Conservation (phyloP, 2,888 invertebrate species). For the Apoderus coryli region DNA sequence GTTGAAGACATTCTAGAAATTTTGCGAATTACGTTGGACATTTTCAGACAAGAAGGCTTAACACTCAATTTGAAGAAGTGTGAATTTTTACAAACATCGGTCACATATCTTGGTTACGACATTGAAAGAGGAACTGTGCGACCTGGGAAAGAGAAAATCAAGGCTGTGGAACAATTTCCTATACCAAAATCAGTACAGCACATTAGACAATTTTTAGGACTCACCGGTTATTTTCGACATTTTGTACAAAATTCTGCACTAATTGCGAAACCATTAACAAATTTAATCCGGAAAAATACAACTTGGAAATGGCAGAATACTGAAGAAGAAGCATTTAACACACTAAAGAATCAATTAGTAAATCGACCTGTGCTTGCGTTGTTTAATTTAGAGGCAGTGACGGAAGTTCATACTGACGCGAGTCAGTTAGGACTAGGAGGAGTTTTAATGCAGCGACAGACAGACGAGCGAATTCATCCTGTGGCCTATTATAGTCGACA, state of each 20-base stretch:
- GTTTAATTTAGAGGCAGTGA: conserved; percentile 17
- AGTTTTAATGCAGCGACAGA: conserved; percentile 20
- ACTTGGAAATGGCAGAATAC: conserved; percentile 13
- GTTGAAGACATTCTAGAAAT: conserved; percentile 10
- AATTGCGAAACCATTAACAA: conserved; percentile 19
- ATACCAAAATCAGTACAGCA: conserved; percentile 18
- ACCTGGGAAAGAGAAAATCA: conserved; percentile 20
- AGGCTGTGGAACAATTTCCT: conserved; percentile 18
- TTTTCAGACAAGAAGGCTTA: conserved; percentile 14
- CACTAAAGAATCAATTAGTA: too few relatives aligned
- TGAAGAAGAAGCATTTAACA: conserved; percentile 14
- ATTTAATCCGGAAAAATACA: conserved; percentile 13
- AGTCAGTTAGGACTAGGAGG: conserved; percentile 20
- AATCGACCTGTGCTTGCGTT: conserved; percentile 16
- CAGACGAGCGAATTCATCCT: conserved; percentile 16
- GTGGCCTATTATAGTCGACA: conserved; percentile 25
- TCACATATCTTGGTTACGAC: conserved; percentile 15
- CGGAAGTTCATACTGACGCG: conserved; percentile 23
- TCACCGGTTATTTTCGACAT: conserved; percentile 22
- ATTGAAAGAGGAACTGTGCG: conserved; percentile 12
- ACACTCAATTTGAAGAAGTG: conserved; percentile 15
- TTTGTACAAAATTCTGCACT: conserved; percentile 20
- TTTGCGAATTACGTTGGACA: conserved; percentile 11
- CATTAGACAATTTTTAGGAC: conserved; percentile 21
- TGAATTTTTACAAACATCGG: conserved; percentile 12